A percentile compares a stretch with the other conserved stretches of the same genome.
Conservation (phyloP, 2,888 invertebrate genomes). For the Holacanthella duospinosa region DNA sequence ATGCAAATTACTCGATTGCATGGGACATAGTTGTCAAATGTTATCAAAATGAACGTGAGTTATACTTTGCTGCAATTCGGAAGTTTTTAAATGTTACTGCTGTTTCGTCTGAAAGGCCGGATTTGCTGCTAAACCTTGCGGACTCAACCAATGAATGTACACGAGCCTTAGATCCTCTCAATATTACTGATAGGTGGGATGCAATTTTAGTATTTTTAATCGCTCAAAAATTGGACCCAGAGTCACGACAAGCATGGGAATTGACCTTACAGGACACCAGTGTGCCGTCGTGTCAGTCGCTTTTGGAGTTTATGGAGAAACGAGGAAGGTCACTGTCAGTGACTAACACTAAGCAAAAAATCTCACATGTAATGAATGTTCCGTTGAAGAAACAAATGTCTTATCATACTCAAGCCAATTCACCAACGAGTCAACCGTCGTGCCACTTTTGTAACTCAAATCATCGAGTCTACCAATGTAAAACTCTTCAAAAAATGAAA, state of each 20-base stretch:
- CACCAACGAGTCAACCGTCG: not conserved
- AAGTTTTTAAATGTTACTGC: slow-evolving; percentile 6
- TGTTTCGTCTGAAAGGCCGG: slow-evolving; percentile 6
- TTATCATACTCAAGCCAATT: not conserved
- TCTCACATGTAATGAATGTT: not conserved
- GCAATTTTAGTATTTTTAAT: slow-evolving; percentile 9
- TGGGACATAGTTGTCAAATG: slow-evolving; percentile 14
- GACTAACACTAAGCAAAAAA: not conserved
- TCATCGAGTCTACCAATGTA: slow-evolving; percentile 13
- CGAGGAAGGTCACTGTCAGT: not conserved
- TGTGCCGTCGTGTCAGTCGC: not conserved
- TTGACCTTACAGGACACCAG: slow-evolving; percentile 3
- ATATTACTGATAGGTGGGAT: slow-evolving; percentile 3
- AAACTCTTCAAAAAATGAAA: not conserved
- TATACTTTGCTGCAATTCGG: slow-evolving; percentile 12
- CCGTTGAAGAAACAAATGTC: not conserved
- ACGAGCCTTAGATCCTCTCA: slow-evolving; percentile 9
- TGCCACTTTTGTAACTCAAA: slow-evolving; percentile 4
- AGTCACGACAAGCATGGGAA: slow-evolving; percentile 14
- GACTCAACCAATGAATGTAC: slow-evolving; percentile 16
- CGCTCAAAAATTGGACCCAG: slow-evolving; percentile 10
- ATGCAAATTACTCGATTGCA: slow-evolving; percentile 20
- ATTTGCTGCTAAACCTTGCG: slow-evolving; percentile 10
- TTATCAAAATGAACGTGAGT: slow-evolving; percentile 19
- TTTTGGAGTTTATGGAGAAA: slow-evolving; percentile 5